phyloP scores from a whole-genome alignment of 1,140 invertebrate genomes.

The Sarcophaga bullata region DNA sequence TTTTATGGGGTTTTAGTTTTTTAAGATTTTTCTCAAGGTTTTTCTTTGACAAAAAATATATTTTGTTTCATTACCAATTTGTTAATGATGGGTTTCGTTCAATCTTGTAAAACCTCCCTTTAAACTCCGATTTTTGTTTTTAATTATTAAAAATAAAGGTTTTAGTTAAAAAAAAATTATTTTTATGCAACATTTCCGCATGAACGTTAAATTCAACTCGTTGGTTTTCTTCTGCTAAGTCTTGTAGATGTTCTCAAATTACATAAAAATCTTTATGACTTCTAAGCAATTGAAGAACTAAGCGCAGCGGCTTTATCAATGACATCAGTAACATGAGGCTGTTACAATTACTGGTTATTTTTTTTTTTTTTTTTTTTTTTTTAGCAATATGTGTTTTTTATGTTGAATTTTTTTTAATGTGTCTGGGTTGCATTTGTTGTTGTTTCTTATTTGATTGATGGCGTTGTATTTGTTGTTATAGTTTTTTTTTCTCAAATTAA shows the following conservation, averaged over 20 bases:
- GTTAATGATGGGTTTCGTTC: background rate
- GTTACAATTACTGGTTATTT: conserved; percentile 31
- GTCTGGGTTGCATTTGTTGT: conserved; percentile 12
- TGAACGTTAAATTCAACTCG: conserved; percentile 15
- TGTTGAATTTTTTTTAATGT: background rate
- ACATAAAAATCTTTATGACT: background rate
- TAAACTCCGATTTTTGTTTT: background rate
- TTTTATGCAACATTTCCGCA: background rate
- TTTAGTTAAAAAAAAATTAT: conserved; percentile 11
- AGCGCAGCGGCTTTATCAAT: background rate
- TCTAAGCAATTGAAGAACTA: conserved; percentile 16
- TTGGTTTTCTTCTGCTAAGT: conserved; percentile 3
- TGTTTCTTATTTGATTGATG: conserved; percentile 25
- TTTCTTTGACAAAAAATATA: background rate
- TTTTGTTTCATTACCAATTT: conserved; percentile 14
- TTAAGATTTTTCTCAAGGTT: conserved; percentile 13
- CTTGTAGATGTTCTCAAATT: background rate
- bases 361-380: conserved; percentile 7
- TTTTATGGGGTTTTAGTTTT: background rate
- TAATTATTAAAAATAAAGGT: conserved; percentile 18
- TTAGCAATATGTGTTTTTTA: background rate
- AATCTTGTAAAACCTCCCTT: background rate
- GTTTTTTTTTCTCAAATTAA: conserved; percentile 25
- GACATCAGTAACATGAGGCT: conserved; percentile 21
- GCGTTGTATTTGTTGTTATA: conserved; percentile 27